Evolutionary conservation across 2,888 invertebrate genomes (phyloP), one percentile per base, ranked within the genome.

Genomic region (Conus canariensis): DNA sequence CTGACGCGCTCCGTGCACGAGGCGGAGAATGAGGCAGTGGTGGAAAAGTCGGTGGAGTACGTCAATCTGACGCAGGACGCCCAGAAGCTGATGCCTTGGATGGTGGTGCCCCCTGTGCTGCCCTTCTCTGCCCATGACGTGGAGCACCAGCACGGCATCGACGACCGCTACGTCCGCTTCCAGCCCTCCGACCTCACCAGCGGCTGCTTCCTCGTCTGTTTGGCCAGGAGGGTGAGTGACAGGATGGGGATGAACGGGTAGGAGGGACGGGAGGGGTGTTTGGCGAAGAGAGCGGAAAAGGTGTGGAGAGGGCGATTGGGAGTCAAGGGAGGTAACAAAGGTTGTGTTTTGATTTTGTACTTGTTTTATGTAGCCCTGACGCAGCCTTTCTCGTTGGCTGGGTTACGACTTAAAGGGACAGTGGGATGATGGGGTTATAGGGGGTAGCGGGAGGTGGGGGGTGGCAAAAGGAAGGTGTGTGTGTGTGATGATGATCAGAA

Each of bases 181-280:
- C 90, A 90, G 25, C 95, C 96, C 6, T 93, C 95, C n/a, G 92
- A 92, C 58, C 93, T 92, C 85, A 94, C 94, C 89, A 95, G 94
- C 90, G 96, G 96, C 25, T 96, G 96, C 91, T 96, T 96, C 92
- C 92, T 96, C 22, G 95, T 95, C 60, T 94, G 95, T 22, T 93
- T 96, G 12, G 95, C 95, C 7, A 93, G 95, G 93, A 96, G 96
- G 94, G 96, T 96, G 91, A 89, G 92, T 90, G 60, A 10, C 6
- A 16, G 5, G 45, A 45, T 45, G 45, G 45, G 30, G 16, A 30
- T 67, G 64, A 8, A 10, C 19, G n/a, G 22, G 25, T 14, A 74
- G 77, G 77, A 56, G 22, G 56, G 19, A 9, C 56, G 58, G 19
- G 58, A 19, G 58, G 85, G 22, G 67, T 67, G 22, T 16, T 1